Conservation (phyloP, 2,888 invertebrate species). For the Yponomeuta sedellus region DNA sequence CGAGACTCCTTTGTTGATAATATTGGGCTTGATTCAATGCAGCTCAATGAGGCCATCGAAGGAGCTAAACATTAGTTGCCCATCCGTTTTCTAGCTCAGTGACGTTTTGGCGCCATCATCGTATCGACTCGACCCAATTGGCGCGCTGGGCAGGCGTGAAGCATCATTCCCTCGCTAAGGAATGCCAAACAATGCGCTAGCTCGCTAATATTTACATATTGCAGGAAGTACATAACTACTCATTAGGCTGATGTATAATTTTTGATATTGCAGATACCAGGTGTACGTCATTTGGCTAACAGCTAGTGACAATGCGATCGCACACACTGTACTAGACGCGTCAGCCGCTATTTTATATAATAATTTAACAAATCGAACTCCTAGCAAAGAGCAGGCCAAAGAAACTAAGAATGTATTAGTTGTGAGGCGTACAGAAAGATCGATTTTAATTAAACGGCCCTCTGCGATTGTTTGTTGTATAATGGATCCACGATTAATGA, state of each 20-base stretch:
- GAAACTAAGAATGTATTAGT: slow-evolving; percentile 71
- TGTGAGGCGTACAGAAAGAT: slow-evolving; percentile 59
- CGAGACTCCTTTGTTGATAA: slow-evolving; percentile 36
- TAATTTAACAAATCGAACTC: slow-evolving; percentile 36
- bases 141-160: slow-evolving; percentile 30
- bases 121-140: slow-evolving; percentile 72
- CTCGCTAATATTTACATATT: slow-evolving; percentile 42
- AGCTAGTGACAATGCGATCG: slow-evolving; percentile 72
- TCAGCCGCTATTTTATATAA: slow-evolving; percentile 48
- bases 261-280: slow-evolving; percentile 55
- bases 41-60: neutral
- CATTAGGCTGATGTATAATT: slow-evolving; percentile 20
- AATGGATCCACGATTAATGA: slow-evolving; percentile 72
- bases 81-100: slow-evolving; percentile 39
- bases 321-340: slow-evolving; percentile 57
- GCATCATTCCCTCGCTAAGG: slow-evolving; percentile 31
- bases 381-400: slow-evolving; percentile 72
- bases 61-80: slow-evolving; percentile 23
- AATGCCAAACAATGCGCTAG: slow-evolving; percentile 49
- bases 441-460: slow-evolving; percentile 66
- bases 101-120: slow-evolving; percentile 70
- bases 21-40: neutral
- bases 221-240: slow-evolving; percentile 34
- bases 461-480: slow-evolving; percentile 69
- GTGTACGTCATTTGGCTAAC: slow-evolving; percentile 66